phyloP scores from a whole-genome alignment of 2,113 vertebrate species.

The Zosterops lateralis region DNA sequence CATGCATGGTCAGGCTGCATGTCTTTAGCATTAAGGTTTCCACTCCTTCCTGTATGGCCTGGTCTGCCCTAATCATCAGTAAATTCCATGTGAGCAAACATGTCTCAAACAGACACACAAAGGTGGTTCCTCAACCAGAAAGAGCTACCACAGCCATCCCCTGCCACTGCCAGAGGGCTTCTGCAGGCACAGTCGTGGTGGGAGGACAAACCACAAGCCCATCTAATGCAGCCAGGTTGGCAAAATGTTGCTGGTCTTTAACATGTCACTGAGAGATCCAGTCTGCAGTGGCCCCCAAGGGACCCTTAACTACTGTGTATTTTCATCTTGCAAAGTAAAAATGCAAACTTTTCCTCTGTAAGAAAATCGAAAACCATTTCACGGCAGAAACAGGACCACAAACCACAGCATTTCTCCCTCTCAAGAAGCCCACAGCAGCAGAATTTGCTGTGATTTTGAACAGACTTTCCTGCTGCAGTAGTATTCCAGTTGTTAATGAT shows the following conservation, averaged over 20 bases:
- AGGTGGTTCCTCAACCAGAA: neutral
- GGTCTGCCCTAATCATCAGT: neutral
- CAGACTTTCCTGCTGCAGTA: neutral
- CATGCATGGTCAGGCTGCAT: neutral
- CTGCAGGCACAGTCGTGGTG: neutral
- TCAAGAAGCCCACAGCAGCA: neutral
- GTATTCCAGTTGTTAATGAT: neutral
- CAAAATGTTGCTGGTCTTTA: neutral
- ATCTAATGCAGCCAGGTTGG: fast-evolving
- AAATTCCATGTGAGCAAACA: neutral
- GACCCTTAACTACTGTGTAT: neutral
- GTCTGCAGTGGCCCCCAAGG: neutral
- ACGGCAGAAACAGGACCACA: neutral
- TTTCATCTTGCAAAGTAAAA: neutral
- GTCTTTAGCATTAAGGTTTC: neutral
- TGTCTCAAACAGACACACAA: neutral
- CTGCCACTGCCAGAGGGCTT: neutral
- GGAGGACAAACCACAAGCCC: neutral
- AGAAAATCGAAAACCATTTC: neutral
- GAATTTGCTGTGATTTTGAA: neutral
- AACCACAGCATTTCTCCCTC: neutral
- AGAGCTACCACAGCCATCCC: fast-evolving
- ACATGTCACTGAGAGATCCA: neutral
- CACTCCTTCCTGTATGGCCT: neutral
- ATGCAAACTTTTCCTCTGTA: neutral